Evolutionary conservation across 2,888 invertebrate species (phyloP).

Genomic region (Atrina japonica): DNA sequence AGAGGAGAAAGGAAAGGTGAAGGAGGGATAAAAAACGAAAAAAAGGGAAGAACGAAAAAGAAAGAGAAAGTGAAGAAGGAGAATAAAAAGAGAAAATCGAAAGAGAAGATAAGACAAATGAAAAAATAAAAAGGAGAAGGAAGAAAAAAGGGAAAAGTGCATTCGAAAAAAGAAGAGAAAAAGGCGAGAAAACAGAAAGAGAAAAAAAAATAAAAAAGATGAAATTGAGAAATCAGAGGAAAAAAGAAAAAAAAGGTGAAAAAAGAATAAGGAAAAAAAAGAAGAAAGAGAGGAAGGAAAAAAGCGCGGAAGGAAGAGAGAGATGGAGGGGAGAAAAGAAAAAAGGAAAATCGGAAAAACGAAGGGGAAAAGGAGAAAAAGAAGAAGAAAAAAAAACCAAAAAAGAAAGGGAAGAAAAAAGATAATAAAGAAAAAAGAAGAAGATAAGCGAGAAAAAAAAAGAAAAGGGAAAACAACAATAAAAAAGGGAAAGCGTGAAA

Average conservation of each 20-base stretch:
- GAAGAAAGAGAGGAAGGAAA: not conserved
- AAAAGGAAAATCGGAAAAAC: no score
- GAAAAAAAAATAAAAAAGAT: not conserved
- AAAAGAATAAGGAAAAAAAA: no score
- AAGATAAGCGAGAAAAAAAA: not conserved
- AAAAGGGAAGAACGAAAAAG: no score
- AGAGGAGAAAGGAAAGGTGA: not conserved
- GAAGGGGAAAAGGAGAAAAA: not conserved
- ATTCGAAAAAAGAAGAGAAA: not conserved
- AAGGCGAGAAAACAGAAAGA: not conserved
- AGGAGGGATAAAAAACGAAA: not conserved
- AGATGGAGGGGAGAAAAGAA: not conserved
- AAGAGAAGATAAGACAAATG: no score
- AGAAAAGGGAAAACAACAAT: not conserved
- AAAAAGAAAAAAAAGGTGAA: not conserved
- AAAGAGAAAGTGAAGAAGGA: no score
- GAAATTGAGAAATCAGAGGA: not conserved
- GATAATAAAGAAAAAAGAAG: not conserved
- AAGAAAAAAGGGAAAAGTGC: not conserved
- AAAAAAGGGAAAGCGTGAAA: not conserved
- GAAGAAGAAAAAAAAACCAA: no score
- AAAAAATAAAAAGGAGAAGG: no score
- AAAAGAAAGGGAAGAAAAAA: no score
- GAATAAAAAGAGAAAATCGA: no score
- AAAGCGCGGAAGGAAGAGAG: not conserved